Evolutionary conservation across 1,140 invertebrate species (phyloP), one percentile per base, ranked within the genome.

Genomic region (Ruditapes philippinarum): DNA sequence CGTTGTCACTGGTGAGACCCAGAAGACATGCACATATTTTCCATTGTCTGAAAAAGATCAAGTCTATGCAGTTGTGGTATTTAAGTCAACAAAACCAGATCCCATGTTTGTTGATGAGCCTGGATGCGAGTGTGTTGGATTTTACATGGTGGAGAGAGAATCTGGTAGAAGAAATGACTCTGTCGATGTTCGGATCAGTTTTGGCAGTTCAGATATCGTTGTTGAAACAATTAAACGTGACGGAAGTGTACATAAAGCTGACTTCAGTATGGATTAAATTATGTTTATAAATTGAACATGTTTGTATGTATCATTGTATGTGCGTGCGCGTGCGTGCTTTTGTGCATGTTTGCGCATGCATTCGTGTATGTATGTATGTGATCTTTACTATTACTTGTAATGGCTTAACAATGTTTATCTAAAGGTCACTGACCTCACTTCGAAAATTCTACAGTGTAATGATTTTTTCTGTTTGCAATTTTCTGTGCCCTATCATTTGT

Each of bases 41-140:
- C 70, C 74, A 45, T 19, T 19, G 5, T 22, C 19, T 0, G 4
- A 38, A 14, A 25, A 40, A 19, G 70, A 88, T 28, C 19, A 19
- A 22, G 36, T 28, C 4, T 28, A 70, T n/a, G 0, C 25, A 17
- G 33, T 88, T 0, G 9, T 65, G 5, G 36, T 88, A n/a, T 88
- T 42, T 33, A 25, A 11, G 7, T 60, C 74, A 0, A 31, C 38
- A 3, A 31, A 65, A 5, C 0, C 17, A 0, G 40, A 78, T 19
- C 85, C 85, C 1, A 70, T 49, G 42, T 80, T 68, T 68, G 57
- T 78, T 17, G 85, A 88, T 33, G 85, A 88, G n/a, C 3, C 19
- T 25, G 33, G 31, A 5, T 82, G 79, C 25, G 22, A 62, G 0
- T 65, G 33, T 65, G 79, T 82, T 22, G 79, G 79, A 31, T n/a